Evolutionary conservation across 1,140 invertebrate genomes (phyloP), one percentile per base, ranked within the genome.

Genomic region (Andrena cerasifolii): DNA sequence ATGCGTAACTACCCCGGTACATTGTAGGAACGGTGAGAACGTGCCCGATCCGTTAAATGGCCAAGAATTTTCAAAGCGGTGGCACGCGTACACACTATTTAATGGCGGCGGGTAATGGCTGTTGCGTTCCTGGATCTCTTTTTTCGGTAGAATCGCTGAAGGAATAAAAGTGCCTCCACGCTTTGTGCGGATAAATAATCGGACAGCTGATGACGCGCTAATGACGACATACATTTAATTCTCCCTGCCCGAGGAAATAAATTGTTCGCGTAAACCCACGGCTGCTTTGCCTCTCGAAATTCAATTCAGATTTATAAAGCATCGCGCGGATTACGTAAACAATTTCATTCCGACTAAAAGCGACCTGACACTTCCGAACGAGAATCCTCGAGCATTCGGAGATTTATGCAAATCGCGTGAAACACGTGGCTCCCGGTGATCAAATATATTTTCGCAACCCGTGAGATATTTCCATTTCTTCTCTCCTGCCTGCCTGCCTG

Each of bases 21-120:
- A 24, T 40, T 40, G 66, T 40, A 68, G 47, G 24, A 67, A 67
- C 65, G 47, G 47, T 26, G 47, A 26, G 26, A 40, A 54, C 66
- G 49, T 68, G 66, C 33, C 49, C 47, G 49, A 54, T 36, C 66
- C 18, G 31, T 36, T 68, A 68, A 68, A 68, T 68, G 66, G 66
- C 66, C 47, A 68, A 36, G 28, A 68, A 53, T 24, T 28, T 68
- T 68, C 49, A 54, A 54, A 40, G 28, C 28, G 21, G 7, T 45
- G 21, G 47, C 16, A 28, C 21, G 31, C 49, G 53, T n/a, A n/a
- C n/a, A n/a, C 31, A 54, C 49, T 68, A 47, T 40, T 24, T 40
- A 68, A 40, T 33, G 49, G 54, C 24, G 33, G n/a, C n/a, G n/a
- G n/a, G 18, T 68, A 68, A 68, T 68, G 51, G 51, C 47, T 68